Conservation (phyloP, 2,888 invertebrate species). For the Gibbula magus region DNA sequence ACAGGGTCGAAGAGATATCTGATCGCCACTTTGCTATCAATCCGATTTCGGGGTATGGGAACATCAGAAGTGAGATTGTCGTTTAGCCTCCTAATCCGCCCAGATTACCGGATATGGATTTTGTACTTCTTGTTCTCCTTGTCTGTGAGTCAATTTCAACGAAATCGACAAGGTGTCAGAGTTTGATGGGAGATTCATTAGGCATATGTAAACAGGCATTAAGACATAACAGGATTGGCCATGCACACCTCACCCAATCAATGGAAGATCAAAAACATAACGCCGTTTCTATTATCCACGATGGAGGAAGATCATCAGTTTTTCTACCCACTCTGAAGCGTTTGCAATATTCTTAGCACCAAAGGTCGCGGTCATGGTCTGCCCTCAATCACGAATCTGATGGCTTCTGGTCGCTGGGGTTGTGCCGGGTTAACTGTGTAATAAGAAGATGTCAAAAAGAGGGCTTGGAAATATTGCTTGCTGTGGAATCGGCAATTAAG, state of each 20-base stretch:
- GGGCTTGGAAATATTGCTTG: slow-evolving; percentile 5
- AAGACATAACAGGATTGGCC: slow-evolving; percentile 18
- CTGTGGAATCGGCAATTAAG: slow-evolving; percentile 38
- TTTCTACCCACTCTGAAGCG: slow-evolving; percentile 1
- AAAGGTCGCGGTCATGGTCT: background rate
- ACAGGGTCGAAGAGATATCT: background rate
- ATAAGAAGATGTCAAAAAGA: slow-evolving; percentile 38
- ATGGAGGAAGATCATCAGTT: slow-evolving; percentile 23
- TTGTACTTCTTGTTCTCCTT: background rate
- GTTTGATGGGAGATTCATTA: slow-evolving; percentile 41
- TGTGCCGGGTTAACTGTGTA: slow-evolving; percentile 42
- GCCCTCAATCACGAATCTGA: slow-evolving; percentile 26
- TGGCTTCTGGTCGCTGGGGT: slow-evolving; percentile 23
- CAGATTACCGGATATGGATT: slow-evolving; percentile 23
- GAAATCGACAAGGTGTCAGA: slow-evolving; percentile 21
- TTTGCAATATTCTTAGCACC: slow-evolving; percentile 7
- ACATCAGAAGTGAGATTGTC: slow-evolving; percentile 19
- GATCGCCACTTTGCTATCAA: slow-evolving; percentile 19
- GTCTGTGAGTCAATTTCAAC: slow-evolving; percentile 17
- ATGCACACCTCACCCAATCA: slow-evolving; percentile 12
- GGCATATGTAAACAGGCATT: slow-evolving; percentile 44
- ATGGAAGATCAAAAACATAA: slow-evolving; percentile 31
- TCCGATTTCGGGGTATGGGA: slow-evolving; percentile 15
- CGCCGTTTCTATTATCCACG: slow-evolving; percentile 27
- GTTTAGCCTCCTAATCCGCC: slow-evolving; percentile 29